Base-by-base conservation (phyloP, 2,113 vertebrate genomes). In the Hippoglossus stenolepis region DNA sequence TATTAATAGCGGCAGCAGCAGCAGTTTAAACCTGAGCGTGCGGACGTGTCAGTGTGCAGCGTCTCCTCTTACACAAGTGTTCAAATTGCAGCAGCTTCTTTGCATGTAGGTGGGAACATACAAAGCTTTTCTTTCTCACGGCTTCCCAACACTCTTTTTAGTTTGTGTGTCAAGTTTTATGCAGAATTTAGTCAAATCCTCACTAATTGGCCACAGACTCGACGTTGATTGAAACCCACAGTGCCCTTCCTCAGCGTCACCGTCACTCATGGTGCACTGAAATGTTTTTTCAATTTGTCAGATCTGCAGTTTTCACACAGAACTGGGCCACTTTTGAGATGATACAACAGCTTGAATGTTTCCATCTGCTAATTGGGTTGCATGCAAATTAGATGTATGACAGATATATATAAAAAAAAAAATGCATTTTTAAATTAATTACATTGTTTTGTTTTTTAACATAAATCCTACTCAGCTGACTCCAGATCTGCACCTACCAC, bases 211-310 rank as follows among this genome's bases (percentile, higher is more conserved):
- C 65, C 2, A 4, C 35, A 63, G 10, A 40, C n/a, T 26, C 38
- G 8, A 10, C 10, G 8, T 45, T 54, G 49, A 43, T 62, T 70
- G 40, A 54, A 23, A n/a, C 12, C 53, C 12, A 10, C 15, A 26
- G 61, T 35, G 9, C 17, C 3, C 31, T 31, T 28, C n/a, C 2
- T 45, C 45, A n/a, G 4, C 61, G 49, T 64, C 14, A 20, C 17
- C 53, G 26, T 26, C 10, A 35, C 57, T 54, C 43, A 2, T 0
- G 47, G 3, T 38, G 35, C 20, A 45, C 10, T 43, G 2, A 58
- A 9, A 11, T n/a, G 51, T 20, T 56, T 69, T 23, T 51, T 77
- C 17, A 58, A 40, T 71, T 24, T 59, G 58, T 14, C 57, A 15
- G 5, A 7, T 59, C 24, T 28, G 57, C 24, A 17, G 24, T 28